These are phyloP conservation scores for Pegoplata infirma DNA, from an alignment of 2,888 invertebrate species.

Conservation along the genomic window DNA sequence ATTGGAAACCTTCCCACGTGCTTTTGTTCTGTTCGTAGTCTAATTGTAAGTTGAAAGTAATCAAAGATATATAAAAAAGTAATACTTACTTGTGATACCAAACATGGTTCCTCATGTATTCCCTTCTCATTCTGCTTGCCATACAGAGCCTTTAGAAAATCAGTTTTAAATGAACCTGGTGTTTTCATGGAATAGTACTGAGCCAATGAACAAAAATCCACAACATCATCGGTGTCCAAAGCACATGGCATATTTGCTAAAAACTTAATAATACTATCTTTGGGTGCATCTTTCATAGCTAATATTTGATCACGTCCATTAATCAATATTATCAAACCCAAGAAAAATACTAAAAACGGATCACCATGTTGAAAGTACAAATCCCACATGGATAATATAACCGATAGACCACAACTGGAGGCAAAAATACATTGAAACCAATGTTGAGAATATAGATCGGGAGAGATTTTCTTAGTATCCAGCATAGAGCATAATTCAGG, in stretches of 20 bases:
- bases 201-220: conserved; percentile 97
- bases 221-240: conserved; percentile 94
- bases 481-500: conserved; percentile 97
- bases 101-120: conserved; percentile 78
- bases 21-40: too few species aligned
- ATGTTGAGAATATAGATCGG: conserved; percentile 91
- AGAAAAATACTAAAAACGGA: conserved; percentile 94
- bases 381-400: conserved; percentile 97
- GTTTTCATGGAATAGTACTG: conserved; percentile 96
- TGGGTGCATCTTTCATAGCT: conserved; percentile 85
- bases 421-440: conserved; percentile 97
- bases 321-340: conserved; percentile 95
- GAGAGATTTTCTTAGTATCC: conserved; percentile 95
- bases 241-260: conserved; percentile 89
- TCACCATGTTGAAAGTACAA: conserved; percentile 97
- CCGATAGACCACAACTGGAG: conserved; percentile 88
- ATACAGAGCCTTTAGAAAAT: conserved; percentile 84
- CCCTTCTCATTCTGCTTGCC: conserved; percentile 80
- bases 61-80: conserved; percentile 73
- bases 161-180: conserved; percentile 94
- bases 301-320: conserved; percentile 94
- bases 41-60: too few species aligned
- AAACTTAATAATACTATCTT: conserved; percentile 84
- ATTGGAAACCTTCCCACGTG: too few species aligned
- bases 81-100: conserved; percentile 70